Evolutionary conservation across 2,888 invertebrate species (phyloP).

Genomic region (Sarcophaga carnaria): DNA sequence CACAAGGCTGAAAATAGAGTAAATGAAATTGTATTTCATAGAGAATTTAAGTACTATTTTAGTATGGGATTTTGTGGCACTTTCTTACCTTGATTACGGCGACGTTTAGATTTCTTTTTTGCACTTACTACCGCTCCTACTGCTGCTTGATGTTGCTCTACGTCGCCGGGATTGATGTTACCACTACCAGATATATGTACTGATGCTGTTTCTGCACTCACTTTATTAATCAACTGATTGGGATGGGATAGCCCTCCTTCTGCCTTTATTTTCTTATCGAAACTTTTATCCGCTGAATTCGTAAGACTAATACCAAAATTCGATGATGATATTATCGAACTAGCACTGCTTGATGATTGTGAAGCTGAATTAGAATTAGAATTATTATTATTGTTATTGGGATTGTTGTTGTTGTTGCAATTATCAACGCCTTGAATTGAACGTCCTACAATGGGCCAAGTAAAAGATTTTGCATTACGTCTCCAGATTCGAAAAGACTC

Average conservation of each 20-base stretch:
- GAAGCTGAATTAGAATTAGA: constrained; percentile 68
- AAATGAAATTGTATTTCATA: not conserved
- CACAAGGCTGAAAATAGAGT: constrained; percentile 71
- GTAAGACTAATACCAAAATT: constrained; percentile 53
- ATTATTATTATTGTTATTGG: constrained; percentile 65
- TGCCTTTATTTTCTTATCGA: constrained; percentile 53
- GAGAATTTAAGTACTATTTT: no score
- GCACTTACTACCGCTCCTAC: constrained; percentile 72
- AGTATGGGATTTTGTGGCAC: no score
- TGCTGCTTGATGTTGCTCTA: constrained; percentile 47
- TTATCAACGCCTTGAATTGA: constrained; percentile 61
- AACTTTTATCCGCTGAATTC: constrained; percentile 44
- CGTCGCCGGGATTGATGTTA: constrained; percentile 17
- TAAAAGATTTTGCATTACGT: constrained; percentile 75
- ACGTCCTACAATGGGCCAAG: constrained; percentile 76
- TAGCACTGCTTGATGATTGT: constrained; percentile 74
- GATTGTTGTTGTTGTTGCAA: constrained; percentile 66
- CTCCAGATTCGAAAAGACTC: constrained; percentile 75
- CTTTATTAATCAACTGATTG: constrained; percentile 58
- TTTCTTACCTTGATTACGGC: constrained; percentile 76
- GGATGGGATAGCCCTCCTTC: not conserved
- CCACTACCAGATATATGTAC: constrained; percentile 10
- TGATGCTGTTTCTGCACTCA: constrained; percentile 39
- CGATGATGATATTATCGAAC: constrained; percentile 71
- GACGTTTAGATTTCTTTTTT: constrained; percentile 77